Evolutionary conservation across 1,140 invertebrate species (phyloP), one percentile per base, ranked within the genome.

Genomic region (Ips nitidus): DNA sequence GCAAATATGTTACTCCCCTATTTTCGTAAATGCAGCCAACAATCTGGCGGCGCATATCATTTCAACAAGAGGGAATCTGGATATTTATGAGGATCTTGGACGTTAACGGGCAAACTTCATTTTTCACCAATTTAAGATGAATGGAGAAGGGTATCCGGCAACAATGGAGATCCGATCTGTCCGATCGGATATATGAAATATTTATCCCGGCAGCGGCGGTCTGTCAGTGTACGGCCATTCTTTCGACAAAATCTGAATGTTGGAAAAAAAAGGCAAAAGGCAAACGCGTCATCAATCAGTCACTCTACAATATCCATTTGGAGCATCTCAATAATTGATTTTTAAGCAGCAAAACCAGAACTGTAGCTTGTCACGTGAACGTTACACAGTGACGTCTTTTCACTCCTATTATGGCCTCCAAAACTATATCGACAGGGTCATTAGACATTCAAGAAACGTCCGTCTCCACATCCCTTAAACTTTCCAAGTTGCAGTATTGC

Each of bases 51-150:
- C 22, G 22, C 22, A 22, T 22, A 22, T 22, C 22, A 22, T 22
- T 22, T 22, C 22, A 22, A 22, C 22, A 22, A 22, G 22, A 22
- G 22, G 22, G 22, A 22, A 22, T 22, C 22, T 22, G 22, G 22
- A 22, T 22, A 22, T 22, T 22, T 22, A 22, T 22, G 22, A 22
- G 22, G 0, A 22, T 22, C 22, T 22, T 22, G 22, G 22, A 22
- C 22, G 22, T 22, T 22, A 22, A 22, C 38, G 56, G 41, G 22
- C 4, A 41, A 58, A 41, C 41, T n/a, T 41, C 60, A 62, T 62
- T 62, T 62, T 62, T 62, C 42, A 62, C 60, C 60, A 62, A 62
- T 62, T 62, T 62, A 52, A 62, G 60, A 62, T 62, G 60, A 62
- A 62, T 62, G 42, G 60, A 52, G 41, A 52, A 37, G 60, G 43